Conservation (phyloP, 1,140 invertebrate species). For the Zaprionus tsacasi region DNA sequence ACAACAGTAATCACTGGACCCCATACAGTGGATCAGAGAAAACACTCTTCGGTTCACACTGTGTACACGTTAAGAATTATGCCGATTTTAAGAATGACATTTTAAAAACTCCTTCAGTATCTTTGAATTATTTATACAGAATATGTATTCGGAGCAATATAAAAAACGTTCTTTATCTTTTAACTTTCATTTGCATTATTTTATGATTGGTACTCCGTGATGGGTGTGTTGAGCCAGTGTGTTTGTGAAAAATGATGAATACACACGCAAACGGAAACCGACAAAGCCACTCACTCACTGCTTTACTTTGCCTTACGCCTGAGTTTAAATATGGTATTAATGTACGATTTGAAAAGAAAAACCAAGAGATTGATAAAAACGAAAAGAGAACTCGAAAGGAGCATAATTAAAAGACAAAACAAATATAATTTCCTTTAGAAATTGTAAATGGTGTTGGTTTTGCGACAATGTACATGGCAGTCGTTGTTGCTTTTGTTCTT, state of each 20-base stretch:
- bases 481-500: slow-evolving; percentile 42
- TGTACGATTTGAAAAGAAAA: slow-evolving; percentile 55
- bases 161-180: background rate
- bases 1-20: slow-evolving; percentile 32
- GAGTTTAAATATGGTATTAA: slow-evolving; percentile 39
- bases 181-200: background rate
- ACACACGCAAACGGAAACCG: slow-evolving; percentile 25
- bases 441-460: slow-evolving; percentile 25
- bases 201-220: background rate
- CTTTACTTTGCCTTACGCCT: slow-evolving; percentile 51
- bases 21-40: background rate
- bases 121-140: background rate
- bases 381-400: slow-evolving; percentile 45
- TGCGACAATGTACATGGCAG: slow-evolving; percentile 47
- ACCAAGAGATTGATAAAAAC: slow-evolving; percentile 41
- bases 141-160: background rate
- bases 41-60: background rate
- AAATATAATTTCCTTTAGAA: slow-evolving; percentile 51
- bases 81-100: background rate
- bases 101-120: background rate
- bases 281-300: background rate
- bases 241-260: slow-evolving; percentile 14
- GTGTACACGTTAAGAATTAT: background rate
- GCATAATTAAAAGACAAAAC: slow-evolving; percentile 55
- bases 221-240: slow-evolving; percentile 9